Evolutionary conservation across 2,888 invertebrate species (phyloP).

Genomic region (Aporophyla lueneburgensis): DNA sequence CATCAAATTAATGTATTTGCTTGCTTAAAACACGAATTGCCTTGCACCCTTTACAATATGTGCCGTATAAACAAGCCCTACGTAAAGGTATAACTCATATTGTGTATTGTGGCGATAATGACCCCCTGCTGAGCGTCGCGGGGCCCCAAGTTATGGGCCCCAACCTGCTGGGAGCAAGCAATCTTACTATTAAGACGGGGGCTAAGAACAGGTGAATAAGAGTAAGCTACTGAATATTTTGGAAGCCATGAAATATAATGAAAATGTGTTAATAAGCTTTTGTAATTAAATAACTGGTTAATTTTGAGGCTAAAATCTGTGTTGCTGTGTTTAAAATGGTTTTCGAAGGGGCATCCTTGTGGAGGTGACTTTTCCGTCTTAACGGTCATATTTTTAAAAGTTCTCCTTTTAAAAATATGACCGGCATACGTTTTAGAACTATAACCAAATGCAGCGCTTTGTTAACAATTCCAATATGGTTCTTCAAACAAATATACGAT

Average conservation of each 20-base stretch:
- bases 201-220: slow-evolving; percentile 54
- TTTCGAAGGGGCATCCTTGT: not conserved
- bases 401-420: too few species aligned
- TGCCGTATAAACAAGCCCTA: slow-evolving; percentile 12
- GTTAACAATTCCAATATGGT: slow-evolving; percentile 15
- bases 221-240: slow-evolving; percentile 46
- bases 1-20: not conserved
- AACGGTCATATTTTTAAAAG: not conserved
- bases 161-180: slow-evolving; percentile 56
- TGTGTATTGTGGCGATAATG: slow-evolving; percentile 65
- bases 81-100: slow-evolving; percentile 56
- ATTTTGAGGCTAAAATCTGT: not conserved
- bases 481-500: slow-evolving; percentile 34
- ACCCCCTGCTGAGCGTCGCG: slow-evolving; percentile 60
- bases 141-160: slow-evolving; percentile 62
- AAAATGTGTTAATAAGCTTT: slow-evolving; percentile 40
- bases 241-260: slow-evolving; percentile 35
- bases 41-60: not conserved
- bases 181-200: slow-evolving; percentile 52
- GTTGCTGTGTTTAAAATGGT: not conserved
- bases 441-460: not conserved
- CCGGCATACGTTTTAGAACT: too few species aligned
- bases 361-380: too few species aligned
- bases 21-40: not conserved
- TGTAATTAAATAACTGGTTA: slow-evolving; percentile 34